Evolutionary conservation across 1,140 invertebrate genomes (phyloP).

Genomic region (Rhopalosiphum padi): DNA sequence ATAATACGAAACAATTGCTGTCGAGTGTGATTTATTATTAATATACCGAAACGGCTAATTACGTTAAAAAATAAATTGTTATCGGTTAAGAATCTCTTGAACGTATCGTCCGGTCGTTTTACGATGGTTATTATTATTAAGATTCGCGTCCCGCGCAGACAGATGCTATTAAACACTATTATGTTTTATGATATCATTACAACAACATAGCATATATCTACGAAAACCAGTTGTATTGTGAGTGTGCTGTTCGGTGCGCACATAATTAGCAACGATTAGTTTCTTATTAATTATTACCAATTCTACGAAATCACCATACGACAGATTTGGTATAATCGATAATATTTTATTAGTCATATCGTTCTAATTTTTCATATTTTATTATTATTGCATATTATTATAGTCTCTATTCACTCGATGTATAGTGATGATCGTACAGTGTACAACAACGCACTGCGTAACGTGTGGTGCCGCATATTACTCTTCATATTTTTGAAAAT

Average conservation of each 20-base stretch:
- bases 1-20: no score
- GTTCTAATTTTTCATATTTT: background rate
- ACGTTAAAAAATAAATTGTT: background rate
- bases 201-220: background rate
- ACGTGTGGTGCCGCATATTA: background rate
- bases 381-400: background rate
- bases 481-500: background rate
- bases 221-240: background rate
- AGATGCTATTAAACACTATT: background rate
- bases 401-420: background rate
- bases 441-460: background rate
- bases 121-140: no score
- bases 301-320: background rate
- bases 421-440: background rate
- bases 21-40: background rate
- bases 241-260: background rate
- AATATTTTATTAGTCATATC: constrained; percentile 1
- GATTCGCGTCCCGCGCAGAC: no score
- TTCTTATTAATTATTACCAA: background rate
- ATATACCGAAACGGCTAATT: background rate
- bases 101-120: background rate
- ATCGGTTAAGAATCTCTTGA: background rate
- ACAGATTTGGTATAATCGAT: background rate
- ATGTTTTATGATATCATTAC: background rate
- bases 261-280: background rate